Conservation (phyloP, 2,113 vertebrate genomes). For the Hippocampus comes region DNA sequence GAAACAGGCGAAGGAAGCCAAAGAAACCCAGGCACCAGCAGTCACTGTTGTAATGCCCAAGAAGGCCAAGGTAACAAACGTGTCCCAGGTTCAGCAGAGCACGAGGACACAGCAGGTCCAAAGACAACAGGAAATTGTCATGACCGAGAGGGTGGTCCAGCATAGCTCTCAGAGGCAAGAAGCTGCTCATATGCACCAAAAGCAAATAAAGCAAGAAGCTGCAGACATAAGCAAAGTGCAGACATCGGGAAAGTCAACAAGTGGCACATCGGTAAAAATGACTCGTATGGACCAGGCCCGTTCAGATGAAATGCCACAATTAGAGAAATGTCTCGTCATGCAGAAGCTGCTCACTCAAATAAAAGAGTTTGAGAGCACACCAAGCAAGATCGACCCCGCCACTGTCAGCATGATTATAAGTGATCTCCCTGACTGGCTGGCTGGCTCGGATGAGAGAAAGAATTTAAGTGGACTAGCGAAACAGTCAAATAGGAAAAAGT, state of each 20-base stretch:
- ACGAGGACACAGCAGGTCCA: conserved; percentile 54
- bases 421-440: conserved; percentile 77
- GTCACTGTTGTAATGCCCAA: conserved; percentile 57
- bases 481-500: conserved; percentile 76
- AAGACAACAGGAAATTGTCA: conserved; percentile 51
- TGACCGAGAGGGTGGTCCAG: conserved; percentile 58
- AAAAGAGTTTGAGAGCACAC: conserved; percentile 75
- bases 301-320: conserved; percentile 64
- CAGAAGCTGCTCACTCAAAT: conserved; percentile 75
- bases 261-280: conserved; percentile 31
- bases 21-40: conserved; percentile 47
- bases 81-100: conserved; percentile 59
- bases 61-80: conserved; percentile 44
- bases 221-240: conserved; percentile 47
- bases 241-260: conserved; percentile 34
- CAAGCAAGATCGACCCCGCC: conserved; percentile 70
- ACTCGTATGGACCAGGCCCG: conserved; percentile 43
- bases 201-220: conserved; percentile 46
- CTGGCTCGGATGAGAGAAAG: conserved; percentile 71
- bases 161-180: conserved; percentile 57
- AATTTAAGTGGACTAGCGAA: conserved; percentile 61
- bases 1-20: conserved; percentile 48
- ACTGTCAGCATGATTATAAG: conserved; percentile 73
- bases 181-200: conserved; percentile 51
- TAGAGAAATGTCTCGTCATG: conserved; percentile 75